Base-by-base conservation (phyloP, 2,797 vertebrate genomes). In the Tympanoctomys barrerae region DNA sequence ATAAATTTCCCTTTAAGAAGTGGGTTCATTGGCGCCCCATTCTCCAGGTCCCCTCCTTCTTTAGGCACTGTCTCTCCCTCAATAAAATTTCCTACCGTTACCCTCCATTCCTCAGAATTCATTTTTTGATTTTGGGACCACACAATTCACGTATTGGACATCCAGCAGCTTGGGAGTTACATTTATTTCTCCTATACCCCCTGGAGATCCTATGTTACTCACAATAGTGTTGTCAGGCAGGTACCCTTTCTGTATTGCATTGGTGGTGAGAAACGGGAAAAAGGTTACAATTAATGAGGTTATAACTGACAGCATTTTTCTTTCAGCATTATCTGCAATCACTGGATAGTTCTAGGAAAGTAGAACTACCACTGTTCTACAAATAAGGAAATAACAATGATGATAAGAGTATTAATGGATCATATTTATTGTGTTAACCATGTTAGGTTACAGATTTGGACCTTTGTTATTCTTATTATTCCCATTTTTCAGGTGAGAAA, bases 401-500 rank as follows among this genome's bases (percentile, higher is more conserved):
- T 14, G 18, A 36, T 86, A 84, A 79, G 4, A 11, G 28, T 31
- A 24, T 42, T 68, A 31, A 75, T 18, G 28, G 54, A 31, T 85
- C 13, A 42, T 49, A 39, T 31, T 68, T 52, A 11, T 49, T 46
- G n/a, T 31, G 59, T 79, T 75, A 75, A 31, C 18, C 9, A 10
- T n/a, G 5, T 22, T 52, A 33, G 80, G 13, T 24, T 52, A 61
- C 85, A 61, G 90, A 31, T 36, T 81, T 31, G 68, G 81, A 89
- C 31, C 22, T 75, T 85, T 12, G 33, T 42, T 33, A 18, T 75
- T 42, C 21, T 52, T 75, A 14, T 71, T 24, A 21, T 59, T 85
- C 57, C 61, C 52, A 39, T 70, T 96, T 96, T 62, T 92, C 49
- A 62, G 85, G 24, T 75, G 42, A 68, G 57, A 39, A 81, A 61